phyloP scores from a whole-genome alignment of 2,797 vertebrate species.

The Telmatherina bonti region DNA sequence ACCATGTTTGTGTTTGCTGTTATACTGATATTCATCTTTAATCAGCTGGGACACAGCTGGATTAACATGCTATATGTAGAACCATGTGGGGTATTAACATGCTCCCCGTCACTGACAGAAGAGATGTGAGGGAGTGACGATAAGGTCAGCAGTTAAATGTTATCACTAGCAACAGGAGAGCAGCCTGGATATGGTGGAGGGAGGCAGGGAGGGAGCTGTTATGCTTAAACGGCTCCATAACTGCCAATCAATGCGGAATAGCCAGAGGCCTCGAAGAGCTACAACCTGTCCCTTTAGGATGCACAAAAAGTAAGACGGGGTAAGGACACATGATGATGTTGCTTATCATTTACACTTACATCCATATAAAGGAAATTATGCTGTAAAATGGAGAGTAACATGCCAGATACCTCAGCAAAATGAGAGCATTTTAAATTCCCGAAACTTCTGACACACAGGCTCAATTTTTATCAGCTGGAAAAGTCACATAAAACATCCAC shows the following conservation, averaged over 20 bases:
- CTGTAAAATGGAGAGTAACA: not conserved
- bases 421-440: not conserved
- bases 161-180: slow-evolving; percentile 74
- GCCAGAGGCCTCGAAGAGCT: slow-evolving; percentile 41
- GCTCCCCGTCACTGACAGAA: slow-evolving; percentile 52
- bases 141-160: slow-evolving; percentile 82
- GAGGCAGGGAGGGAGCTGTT: slow-evolving; percentile 37
- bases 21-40: slow-evolving; percentile 76
- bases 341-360: not conserved
- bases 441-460: not conserved
- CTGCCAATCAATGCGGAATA: slow-evolving; percentile 57
- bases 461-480: not conserved
- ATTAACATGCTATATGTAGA: slow-evolving; percentile 71
- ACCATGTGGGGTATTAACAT: slow-evolving; percentile 71
- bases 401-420: not conserved
- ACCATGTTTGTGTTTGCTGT: slow-evolving; percentile 60
- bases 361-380: not conserved
- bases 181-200: slow-evolving; percentile 43
- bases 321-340: slow-evolving; percentile 1
- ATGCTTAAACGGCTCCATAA: slow-evolving; percentile 68
- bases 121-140: slow-evolving; percentile 59
- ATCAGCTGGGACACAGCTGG: slow-evolving; percentile 70
- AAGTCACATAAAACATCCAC: not conserved
- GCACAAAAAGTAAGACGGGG: slow-evolving; percentile 24
- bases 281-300: slow-evolving; percentile 17